These are phyloP conservation scores for Hycleus phaleratus DNA, from an alignment of 1,140 invertebrate species.

Conservation along the genomic window DNA sequence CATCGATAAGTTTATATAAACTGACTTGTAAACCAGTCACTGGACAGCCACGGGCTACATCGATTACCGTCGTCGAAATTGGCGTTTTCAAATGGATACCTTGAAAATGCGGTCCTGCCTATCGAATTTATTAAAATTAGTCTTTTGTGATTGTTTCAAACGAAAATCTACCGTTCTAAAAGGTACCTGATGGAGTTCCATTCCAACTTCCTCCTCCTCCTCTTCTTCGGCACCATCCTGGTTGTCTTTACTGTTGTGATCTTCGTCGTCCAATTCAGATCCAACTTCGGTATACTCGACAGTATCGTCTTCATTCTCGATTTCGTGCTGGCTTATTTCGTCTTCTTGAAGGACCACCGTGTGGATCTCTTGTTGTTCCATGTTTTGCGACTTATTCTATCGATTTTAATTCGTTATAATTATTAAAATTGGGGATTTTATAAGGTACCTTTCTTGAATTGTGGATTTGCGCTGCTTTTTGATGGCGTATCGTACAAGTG, in stretches of 20 bases:
- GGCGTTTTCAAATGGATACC: constrained; percentile 19
- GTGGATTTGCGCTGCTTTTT: constrained; percentile 44
- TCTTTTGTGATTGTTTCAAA: neutral
- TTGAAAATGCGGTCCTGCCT: constrained; percentile 3
- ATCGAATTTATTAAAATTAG: neutral
- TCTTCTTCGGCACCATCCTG: constrained; percentile 19
- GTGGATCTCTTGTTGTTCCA: constrained; percentile 7
- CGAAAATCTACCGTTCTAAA: constrained; percentile 17
- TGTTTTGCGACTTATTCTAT: constrained; percentile 4
- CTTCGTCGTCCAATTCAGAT: constrained; percentile 17
- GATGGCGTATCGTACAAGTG: constrained; percentile 51
- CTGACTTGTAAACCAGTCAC: constrained; percentile 45
- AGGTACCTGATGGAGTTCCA: constrained; percentile 17
- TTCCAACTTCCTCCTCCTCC: constrained; percentile 25
- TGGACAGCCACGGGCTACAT: constrained; percentile 57
- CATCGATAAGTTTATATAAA: constrained; percentile 56
- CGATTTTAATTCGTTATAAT: neutral
- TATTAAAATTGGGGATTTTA: neutral
- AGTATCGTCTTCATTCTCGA: constrained; percentile 10
- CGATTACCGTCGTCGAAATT: constrained; percentile 58
- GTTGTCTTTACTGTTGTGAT: constrained; percentile 19
- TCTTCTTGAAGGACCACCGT: constrained; percentile 15
- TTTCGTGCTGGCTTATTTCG: constrained; percentile 14
- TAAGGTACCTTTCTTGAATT: constrained; percentile 26
- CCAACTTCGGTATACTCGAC: constrained; percentile 5